Conservation (phyloP, 2,888 invertebrate species). For the Agriopis marginaria region DNA sequence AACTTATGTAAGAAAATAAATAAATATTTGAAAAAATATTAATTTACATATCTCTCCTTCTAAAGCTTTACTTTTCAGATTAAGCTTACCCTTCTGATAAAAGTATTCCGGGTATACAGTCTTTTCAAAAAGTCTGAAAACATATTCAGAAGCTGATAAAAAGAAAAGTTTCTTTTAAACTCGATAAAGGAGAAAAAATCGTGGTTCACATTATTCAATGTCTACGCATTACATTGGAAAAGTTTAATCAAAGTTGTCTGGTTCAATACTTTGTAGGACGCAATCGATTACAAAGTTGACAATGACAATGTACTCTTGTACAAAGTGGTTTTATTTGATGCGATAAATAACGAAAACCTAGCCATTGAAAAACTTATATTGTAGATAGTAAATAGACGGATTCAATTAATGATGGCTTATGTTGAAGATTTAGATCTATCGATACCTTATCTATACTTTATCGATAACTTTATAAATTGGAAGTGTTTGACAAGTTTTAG, state of each 20-base stretch:
- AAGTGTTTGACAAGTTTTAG: too few relatives aligned
- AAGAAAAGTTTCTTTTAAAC: slow-evolving; percentile 36
- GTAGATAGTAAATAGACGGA: too few relatives aligned
- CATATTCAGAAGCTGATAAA: slow-evolving; percentile 12
- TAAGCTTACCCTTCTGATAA: slow-evolving; percentile 21
- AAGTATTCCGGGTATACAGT: slow-evolving; percentile 25
- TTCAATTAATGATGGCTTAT: too few relatives aligned
- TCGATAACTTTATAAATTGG: too few relatives aligned
- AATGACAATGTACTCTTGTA: not conserved
- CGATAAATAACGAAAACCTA: not conserved
- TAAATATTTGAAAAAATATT: not conserved
- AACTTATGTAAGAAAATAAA: too few relatives aligned
- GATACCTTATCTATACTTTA: too few relatives aligned
- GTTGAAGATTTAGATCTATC: too few relatives aligned
- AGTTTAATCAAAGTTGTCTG: slow-evolving; percentile 30
- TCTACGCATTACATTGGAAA: slow-evolving; percentile 29
- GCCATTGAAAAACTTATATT: too few relatives aligned
- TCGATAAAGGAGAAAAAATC: slow-evolving; percentile 30
- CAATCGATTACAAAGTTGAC: slow-evolving; percentile 24
- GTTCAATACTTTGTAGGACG: slow-evolving; percentile 14
- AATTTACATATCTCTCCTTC: not conserved
- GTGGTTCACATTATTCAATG: slow-evolving; percentile 35
- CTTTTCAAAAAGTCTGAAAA: slow-evolving; percentile 28
- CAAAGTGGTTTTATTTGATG: not conserved
- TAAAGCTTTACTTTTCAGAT: slow-evolving; percentile 7